A percentile compares a stretch with the other conserved stretches of the same genome.
These are phyloP conservation scores for Latheticus oryzae DNA, from an alignment of 2,888 invertebrate genomes.

Conservation along the genomic window DNA sequence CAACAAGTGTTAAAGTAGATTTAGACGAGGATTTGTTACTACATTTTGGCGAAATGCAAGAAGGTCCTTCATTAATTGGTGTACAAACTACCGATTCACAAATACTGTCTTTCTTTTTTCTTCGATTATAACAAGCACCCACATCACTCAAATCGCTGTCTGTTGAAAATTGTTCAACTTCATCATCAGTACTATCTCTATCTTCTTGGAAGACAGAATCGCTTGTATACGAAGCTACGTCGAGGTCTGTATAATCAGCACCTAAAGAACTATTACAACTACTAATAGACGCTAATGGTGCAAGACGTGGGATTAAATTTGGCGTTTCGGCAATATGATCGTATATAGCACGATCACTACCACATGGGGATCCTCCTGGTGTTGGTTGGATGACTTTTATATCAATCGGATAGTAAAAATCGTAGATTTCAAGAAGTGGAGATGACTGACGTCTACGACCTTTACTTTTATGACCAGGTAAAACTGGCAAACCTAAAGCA, in stretches of 20 bases:
- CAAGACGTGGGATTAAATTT: constrained; percentile 67
- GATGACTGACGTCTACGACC: constrained; percentile 63
- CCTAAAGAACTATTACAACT: constrained; percentile 79
- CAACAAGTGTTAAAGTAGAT: constrained; percentile 53
- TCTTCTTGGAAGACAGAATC: constrained; percentile 83
- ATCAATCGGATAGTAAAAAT: constrained; percentile 64
- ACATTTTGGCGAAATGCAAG: constrained; percentile 33
- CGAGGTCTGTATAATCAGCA: constrained; percentile 74
- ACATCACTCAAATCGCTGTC: constrained; percentile 77
- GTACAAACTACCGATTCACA: constrained; percentile 34
- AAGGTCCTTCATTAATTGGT: constrained; percentile 52
- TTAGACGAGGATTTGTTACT: constrained; percentile 46
- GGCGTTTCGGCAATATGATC: constrained; percentile 54
- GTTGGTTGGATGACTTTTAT: constrained; percentile 79
- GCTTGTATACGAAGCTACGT: constrained; percentile 77
- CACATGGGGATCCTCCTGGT: constrained; percentile 85
- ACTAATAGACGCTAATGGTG: constrained; percentile 84
- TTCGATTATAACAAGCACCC: constrained; percentile 51
- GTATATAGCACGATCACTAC: constrained; percentile 73
- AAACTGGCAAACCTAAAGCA: constrained; percentile 72
- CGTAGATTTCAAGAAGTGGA: constrained; percentile 61
- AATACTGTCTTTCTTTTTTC: constrained; percentile 33
- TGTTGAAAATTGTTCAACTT: constrained; percentile 81
- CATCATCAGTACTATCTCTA: constrained; percentile 76
- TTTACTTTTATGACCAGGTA: constrained; percentile 66